These are phyloP conservation scores for Drosophila paranaensis DNA, from an alignment of 2,888 invertebrate species.

Conservation along the genomic window DNA sequence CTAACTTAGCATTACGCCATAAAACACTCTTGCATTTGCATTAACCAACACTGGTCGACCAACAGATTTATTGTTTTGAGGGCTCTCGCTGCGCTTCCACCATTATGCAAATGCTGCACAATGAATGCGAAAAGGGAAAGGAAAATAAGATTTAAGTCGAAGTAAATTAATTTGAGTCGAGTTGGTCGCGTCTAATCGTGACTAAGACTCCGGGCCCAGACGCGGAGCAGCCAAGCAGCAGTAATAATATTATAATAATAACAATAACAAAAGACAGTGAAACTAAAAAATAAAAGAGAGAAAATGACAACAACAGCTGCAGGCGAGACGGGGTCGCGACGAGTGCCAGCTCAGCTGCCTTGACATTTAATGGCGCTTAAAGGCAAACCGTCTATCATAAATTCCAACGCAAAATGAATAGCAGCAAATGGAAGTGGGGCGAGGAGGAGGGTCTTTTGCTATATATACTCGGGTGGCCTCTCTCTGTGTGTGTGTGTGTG, in stretches of 20 bases:
- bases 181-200: conserved; percentile 22
- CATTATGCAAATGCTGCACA: conserved; percentile 10
- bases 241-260: conserved; percentile 55
- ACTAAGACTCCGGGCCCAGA: conserved; percentile 36
- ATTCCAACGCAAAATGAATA: conserved; percentile 46
- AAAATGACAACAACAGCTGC: conserved; percentile 42
- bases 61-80: conserved; percentile 10
- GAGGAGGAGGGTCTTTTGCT: background rate
- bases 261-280: conserved; percentile 35
- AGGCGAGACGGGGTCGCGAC: conserved; percentile 33
- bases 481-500: background rate
- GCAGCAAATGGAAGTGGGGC: conserved; percentile 17
- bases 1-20: background rate
- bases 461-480: conserved; percentile 1
- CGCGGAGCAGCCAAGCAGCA: conserved; percentile 60
- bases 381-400: conserved; percentile 49
- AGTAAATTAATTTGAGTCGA: conserved; percentile 32
- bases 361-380: conserved; percentile 62
- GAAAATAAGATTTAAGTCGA: background rate
- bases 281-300: conserved; percentile 27
- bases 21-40: background rate
- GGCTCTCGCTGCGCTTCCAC: background rate
- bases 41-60: conserved; percentile 2
- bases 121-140: background rate
- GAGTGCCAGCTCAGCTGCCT: conserved; percentile 52